Percentiles rank a stretch among this genome's conserved stretches.
These are phyloP conservation scores for Apamea sordens DNA, from an alignment of 2,888 invertebrate species.

Conservation along the genomic window DNA sequence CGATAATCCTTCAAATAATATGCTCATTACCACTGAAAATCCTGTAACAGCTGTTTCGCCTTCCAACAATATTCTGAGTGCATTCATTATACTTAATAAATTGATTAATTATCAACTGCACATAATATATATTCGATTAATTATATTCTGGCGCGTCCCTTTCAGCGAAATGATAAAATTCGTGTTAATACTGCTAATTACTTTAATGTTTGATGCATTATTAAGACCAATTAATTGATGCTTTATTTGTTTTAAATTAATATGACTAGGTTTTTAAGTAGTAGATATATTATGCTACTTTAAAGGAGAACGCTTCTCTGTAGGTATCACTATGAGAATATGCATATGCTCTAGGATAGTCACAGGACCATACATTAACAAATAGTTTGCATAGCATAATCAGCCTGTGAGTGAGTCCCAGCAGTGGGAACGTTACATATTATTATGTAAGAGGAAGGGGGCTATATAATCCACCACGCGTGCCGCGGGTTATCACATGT, in stretches of 20 bases:
- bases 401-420: too few species aligned
- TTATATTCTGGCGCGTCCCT: slow-evolving; percentile 10
- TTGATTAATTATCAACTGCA: slow-evolving; percentile 24
- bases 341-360: too few species aligned
- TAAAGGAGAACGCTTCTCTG: too few species aligned
- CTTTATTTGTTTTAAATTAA: neutral
- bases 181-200: neutral
- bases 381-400: too few species aligned
- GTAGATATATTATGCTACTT: too few species aligned
- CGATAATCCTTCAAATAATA: slow-evolving; percentile 24
- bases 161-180: slow-evolving; percentile 17
- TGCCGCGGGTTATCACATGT: too few species aligned
- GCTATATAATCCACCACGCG: too few species aligned
- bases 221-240: neutral
- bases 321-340: too few species aligned
- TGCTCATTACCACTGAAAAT: slow-evolving; percentile 26
- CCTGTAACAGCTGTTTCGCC: slow-evolving; percentile 27
- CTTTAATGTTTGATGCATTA: neutral
- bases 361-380: too few species aligned
- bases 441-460: too few species aligned
- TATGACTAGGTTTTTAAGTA: neutral
- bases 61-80: slow-evolving; percentile 10
- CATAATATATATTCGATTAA: slow-evolving; percentile 33
- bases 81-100: slow-evolving; percentile 30
- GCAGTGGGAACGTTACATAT: too few species aligned